Evolutionary conservation across 1,140 invertebrate species (phyloP).

Genomic region (Zaprionus camerounensis): DNA sequence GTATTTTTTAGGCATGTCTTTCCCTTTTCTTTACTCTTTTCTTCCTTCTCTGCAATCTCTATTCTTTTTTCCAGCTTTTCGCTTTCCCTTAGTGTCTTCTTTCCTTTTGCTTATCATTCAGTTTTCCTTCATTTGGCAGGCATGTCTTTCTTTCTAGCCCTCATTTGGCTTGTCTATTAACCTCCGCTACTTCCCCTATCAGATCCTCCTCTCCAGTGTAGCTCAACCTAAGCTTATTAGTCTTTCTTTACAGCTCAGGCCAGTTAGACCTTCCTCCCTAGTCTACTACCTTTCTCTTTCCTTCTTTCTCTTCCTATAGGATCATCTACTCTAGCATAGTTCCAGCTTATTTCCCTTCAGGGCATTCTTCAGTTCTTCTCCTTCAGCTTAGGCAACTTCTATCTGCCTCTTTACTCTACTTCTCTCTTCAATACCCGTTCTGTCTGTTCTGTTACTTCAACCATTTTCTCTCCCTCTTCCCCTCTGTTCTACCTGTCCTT

Average conservation of each 20-base stretch:
- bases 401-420: neutral
- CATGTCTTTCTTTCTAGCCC: neutral
- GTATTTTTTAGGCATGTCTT: neutral
- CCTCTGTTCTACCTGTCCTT: neutral
- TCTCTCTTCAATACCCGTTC: neutral
- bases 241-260: neutral
- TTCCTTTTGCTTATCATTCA: neutral
- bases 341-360: neutral
- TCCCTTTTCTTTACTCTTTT: neutral
- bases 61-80: too few species aligned
- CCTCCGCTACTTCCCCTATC: neutral
- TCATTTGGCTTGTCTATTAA: neutral
- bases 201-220: neutral
- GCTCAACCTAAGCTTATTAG: neutral
- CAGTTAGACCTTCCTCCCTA: neutral
- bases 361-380: neutral
- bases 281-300: neutral
- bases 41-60: neutral
- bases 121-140: neutral
- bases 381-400: neutral
- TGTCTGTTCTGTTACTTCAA: neutral
- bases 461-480: neutral
- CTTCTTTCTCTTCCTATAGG: neutral
- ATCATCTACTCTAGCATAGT: neutral
- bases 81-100: neutral